These are phyloP conservation scores for Crax fasciolata DNA, from an alignment of 2,797 vertebrate genomes.

Conservation along the genomic window DNA sequence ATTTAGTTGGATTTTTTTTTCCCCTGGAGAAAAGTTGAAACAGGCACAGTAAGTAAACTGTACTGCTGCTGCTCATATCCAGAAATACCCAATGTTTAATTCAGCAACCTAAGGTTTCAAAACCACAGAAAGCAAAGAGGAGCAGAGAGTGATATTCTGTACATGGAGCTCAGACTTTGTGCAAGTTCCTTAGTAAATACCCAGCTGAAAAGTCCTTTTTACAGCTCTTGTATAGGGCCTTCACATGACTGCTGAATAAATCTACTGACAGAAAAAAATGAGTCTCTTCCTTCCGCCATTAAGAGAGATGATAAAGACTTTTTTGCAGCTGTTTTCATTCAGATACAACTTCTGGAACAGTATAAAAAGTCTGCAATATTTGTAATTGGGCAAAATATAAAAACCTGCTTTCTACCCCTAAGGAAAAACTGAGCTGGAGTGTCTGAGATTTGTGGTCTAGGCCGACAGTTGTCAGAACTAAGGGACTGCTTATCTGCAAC, in stretches of 20 bases:
- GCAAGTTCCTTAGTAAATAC: not conserved
- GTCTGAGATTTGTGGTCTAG: not conserved
- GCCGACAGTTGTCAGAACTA: not conserved
- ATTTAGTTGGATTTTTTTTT: not conserved
- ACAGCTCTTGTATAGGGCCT: not conserved
- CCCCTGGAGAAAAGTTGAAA: not conserved
- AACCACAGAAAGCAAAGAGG: not conserved
- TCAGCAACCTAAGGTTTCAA: not conserved
- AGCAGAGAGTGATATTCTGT: not conserved
- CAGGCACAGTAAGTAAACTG: not conserved
- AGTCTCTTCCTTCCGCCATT: accelerated
- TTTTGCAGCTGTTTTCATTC: not conserved
- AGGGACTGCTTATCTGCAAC: not conserved
- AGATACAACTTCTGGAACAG: not conserved
- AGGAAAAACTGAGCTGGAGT: not conserved
- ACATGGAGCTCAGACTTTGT: not conserved
- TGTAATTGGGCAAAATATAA: not conserved
- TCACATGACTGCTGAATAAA: not conserved
- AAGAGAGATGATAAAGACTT: not conserved
- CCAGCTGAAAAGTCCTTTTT: not conserved
- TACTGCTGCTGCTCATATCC: not conserved
- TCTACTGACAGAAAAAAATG: not conserved
- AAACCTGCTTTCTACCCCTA: not conserved
- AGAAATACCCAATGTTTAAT: not conserved
- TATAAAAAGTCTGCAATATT: not conserved